These are phyloP conservation scores for Rhopalosiphum padi DNA, from an alignment of 1,140 invertebrate species.

Conservation along the genomic window DNA sequence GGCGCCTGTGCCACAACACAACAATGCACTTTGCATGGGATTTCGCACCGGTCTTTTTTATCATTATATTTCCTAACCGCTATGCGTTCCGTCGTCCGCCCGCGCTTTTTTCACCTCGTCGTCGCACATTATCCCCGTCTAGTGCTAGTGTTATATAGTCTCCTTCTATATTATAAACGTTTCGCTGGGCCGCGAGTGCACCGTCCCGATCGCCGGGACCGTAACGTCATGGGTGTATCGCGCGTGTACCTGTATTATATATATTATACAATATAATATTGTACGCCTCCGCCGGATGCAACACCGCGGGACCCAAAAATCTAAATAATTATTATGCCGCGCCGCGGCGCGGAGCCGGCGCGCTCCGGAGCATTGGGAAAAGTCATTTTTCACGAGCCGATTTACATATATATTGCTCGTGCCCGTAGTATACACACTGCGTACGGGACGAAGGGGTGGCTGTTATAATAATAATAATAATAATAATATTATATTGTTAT, in stretches of 20 bases:
- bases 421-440: too few species aligned
- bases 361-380: background rate
- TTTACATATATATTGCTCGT: constrained; percentile 11
- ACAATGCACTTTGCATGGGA: constrained; percentile 27
- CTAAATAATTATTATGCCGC: background rate
- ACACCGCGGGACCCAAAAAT: background rate
- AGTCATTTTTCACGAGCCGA: background rate
- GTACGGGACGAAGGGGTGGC: background rate
- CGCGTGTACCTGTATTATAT: background rate
- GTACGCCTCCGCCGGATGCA: background rate
- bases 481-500: constrained; percentile 14
- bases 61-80: background rate
- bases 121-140: background rate
- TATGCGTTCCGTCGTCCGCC: background rate
- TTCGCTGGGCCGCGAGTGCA: background rate
- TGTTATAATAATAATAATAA: background rate
- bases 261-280: background rate
- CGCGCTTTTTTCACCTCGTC: background rate
- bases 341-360: too few species aligned
- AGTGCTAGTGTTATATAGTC: too few species aligned
- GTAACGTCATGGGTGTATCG: background rate
- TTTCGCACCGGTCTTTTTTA: background rate
- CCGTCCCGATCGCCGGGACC: background rate
- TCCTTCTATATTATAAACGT: background rate
- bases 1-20: background rate